Evolutionary conservation across 2,113 vertebrate genomes (phyloP), one percentile per base, ranked within the genome.

Genomic region (Tylochromis polylepis): DNA sequence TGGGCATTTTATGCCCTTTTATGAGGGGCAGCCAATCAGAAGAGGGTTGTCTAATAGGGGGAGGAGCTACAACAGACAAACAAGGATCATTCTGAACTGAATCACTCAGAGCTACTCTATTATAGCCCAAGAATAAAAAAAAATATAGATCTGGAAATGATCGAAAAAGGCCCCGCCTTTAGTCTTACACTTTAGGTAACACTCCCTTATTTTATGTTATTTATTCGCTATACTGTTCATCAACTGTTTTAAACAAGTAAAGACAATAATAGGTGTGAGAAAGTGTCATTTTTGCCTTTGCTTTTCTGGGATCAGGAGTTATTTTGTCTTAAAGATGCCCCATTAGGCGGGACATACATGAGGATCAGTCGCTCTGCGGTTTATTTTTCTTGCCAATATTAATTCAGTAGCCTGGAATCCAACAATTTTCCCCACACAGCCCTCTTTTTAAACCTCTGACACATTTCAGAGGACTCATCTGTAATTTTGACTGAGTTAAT

Each of bases 221-320:
- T 72, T 18, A 27, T 27, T 46, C 22, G 46, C 46, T 16, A 72
- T 43, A 27, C 65, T 4, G 14, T 27, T 43, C 0, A 46, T 46
- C 27, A 46, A 27, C 56, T 27, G 24, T 4, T 58, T 58, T 24
- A 57, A 24, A 57, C n/a, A 5, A 11, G 41, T 43, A 14, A 43
- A 24, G 65, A 11, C 36, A 70, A 24, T 16, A 24, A 43, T 43
- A 2, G 36, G n/a, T 67, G 36, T 41, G 15, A 67, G 20, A 34
- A 60, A 60, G 20, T 1, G 5, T 34, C 1, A 20, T 60, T 60
- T 34, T 60, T 60, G 29, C 15, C 58, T 60, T 34, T 60, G 8
- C 4, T 22, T 22, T 67, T 67, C 20, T 0, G 65, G n/a, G n/a
- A 43, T 1, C 1, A 0, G 36, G n/a, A 10, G 8, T 14, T 2